These are phyloP conservation scores for Petrocephalus sullivani DNA, from an alignment of 2,797 vertebrate species.

Conservation along the genomic window DNA sequence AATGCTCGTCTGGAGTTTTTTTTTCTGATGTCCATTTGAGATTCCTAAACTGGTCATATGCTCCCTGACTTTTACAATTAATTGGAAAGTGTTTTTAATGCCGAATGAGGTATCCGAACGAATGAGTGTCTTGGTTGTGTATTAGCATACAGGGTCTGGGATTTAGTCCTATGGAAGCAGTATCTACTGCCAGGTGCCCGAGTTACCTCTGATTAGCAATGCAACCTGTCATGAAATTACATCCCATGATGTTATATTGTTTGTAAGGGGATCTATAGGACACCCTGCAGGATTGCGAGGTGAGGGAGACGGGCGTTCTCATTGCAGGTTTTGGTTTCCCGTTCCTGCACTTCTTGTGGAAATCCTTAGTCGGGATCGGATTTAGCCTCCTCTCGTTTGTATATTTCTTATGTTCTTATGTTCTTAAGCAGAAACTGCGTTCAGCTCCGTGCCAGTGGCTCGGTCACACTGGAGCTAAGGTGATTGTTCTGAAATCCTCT, in stretches of 20 bases:
- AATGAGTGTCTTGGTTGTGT: not conserved
- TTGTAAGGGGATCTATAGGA: not conserved
- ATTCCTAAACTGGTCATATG: not conserved
- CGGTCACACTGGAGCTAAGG: not conserved
- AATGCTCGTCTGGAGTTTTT: conserved; percentile 20
- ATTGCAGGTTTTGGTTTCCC: not conserved
- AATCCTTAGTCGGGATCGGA: not conserved
- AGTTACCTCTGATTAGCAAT: not conserved
- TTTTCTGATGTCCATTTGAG: not conserved
- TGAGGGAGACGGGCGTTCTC: not conserved
- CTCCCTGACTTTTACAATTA: not conserved
- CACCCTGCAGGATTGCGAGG: not conserved
- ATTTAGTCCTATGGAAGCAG: not conserved
- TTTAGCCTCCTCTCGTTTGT: too few relatives aligned
- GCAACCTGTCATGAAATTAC: not conserved
- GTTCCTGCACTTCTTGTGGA: not conserved
- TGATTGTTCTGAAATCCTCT: conserved; percentile 9
- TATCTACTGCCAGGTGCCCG: not conserved
- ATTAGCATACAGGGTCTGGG: not conserved
- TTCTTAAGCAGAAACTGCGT: not conserved
- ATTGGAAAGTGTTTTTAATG: not conserved
- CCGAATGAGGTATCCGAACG: not conserved
- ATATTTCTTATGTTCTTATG: too few relatives aligned
- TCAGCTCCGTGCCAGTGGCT: not conserved
- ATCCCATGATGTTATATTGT: not conserved